These are phyloP conservation scores for Dolichallabes microphthalmus DNA, from an alignment of 2,113 vertebrate species.

Conservation along the genomic window DNA sequence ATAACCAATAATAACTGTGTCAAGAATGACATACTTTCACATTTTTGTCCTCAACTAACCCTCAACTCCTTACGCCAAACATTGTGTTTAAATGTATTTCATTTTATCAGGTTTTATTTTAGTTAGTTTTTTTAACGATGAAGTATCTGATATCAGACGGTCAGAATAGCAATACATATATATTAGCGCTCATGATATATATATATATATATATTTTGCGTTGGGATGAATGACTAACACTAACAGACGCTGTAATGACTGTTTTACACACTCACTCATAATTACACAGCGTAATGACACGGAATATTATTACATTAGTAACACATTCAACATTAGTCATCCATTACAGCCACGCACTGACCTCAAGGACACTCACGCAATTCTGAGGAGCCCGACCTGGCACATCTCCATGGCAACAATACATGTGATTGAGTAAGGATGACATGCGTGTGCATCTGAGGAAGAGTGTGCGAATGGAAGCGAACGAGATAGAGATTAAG, in stretches of 20 bases:
- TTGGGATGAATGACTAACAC: not conserved
- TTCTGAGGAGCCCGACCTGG: not conserved
- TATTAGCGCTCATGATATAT: not conserved
- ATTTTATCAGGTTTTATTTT: no score
- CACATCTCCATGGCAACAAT: constrained; percentile 11
- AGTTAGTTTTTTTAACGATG: no score
- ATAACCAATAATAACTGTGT: not conserved
- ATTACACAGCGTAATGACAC: not conserved
- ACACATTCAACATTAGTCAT: constrained; percentile 32
- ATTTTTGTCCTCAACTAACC: no score
- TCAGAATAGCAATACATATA: no score
- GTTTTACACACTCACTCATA: constrained; percentile 23
- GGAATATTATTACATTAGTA: constrained; percentile 32
- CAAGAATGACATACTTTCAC: not conserved
- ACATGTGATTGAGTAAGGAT: constrained; percentile 24
- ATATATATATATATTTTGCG: not conserved
- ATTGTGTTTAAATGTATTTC: no score
- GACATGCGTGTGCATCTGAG: constrained; percentile 2
- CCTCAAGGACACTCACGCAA: not conserved
- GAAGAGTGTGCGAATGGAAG: not conserved
- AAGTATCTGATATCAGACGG: not conserved
- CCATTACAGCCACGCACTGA: not conserved
- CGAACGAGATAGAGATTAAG: not conserved
- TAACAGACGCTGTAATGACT: not conserved
- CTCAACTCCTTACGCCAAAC: no score